phyloP scores from a whole-genome alignment of 2,113 vertebrate species.

The Dromiciops gliroides region DNA sequence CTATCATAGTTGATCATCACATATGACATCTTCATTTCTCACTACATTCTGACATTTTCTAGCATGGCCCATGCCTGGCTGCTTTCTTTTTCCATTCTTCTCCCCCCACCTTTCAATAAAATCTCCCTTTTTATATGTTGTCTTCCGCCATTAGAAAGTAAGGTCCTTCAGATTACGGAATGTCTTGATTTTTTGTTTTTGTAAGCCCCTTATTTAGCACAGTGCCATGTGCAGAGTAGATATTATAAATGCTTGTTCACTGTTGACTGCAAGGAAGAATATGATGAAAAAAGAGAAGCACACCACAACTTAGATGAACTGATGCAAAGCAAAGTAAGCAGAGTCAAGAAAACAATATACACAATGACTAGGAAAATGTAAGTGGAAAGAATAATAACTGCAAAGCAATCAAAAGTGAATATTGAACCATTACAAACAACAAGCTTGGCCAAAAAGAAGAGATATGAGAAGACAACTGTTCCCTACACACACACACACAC shows the following conservation, averaged over 20 bases:
- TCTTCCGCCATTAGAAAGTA: not conserved
- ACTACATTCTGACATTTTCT: not conserved
- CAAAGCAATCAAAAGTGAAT: not conserved
- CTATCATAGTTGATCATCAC: no score
- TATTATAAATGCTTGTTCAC: not conserved
- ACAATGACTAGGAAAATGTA: not conserved
- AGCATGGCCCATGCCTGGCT: not conserved
- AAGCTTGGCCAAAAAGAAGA: not conserved
- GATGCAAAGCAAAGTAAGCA: not conserved
- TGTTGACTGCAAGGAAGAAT: not conserved
- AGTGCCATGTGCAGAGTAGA: not conserved
- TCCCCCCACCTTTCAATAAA: not conserved
- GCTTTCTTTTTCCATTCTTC: not conserved
- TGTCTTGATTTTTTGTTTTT: not conserved
- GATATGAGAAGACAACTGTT: not conserved
- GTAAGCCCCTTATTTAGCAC: not conserved
- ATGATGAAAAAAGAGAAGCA: not conserved
- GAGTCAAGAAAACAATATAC: not conserved
- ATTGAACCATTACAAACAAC: not conserved
- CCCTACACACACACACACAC: not conserved
- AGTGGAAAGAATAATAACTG: not conserved
- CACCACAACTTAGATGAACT: not conserved
- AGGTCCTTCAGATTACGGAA: not conserved
- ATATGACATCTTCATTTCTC: not conserved
- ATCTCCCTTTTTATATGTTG: not conserved